Evolutionary conservation across 2,113 vertebrate species (phyloP), one percentile per base, ranked within the genome.

Genomic region (Ahaetulla prasina): DNA sequence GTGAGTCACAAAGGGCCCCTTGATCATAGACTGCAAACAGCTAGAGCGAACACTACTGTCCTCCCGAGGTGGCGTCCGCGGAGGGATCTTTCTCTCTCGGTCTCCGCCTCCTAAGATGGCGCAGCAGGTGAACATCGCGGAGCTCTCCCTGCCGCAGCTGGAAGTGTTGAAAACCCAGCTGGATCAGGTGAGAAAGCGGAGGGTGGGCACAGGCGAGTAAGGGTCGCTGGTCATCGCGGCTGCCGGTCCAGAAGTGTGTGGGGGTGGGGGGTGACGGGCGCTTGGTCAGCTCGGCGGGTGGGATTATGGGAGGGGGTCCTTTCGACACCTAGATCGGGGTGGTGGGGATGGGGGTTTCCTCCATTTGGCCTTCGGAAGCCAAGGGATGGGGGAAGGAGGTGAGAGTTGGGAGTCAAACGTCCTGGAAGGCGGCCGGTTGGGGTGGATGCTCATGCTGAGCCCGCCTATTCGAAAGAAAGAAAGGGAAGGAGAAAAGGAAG

Each of bases 101-200:
- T 57, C 55, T 22, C 89, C 89, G 94, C 94, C 90, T 95, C 91
- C 94, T 96, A 98, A 97, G 95, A 99, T 99, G 98, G 98, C 98
- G 97, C 97, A 97, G 96, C 91, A 96, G 1, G 98, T 99, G 94
- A 99, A 98, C 94, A 98, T 99, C 8, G 97, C 98, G 45, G 98
- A 99, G 94, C 96, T 99, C 93, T 97, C 97, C 90, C 96, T 99
- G 74, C 98, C 98, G 74, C 99, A 99, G 84, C 94, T 99, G 85
- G 98, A 99, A 96, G 97, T 98, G 93, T 96, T 99, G 84, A 99
- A 99, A 96, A 98, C 97, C 88, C 99, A 99, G 89, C 95, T 99
- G 53, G 99, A 99, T 45, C 98, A 98, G 98, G 99, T 98, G 96
- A 60, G 90, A 4, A 18, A 27, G 45, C 8, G 25, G 5, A 9